phyloP scores from a whole-genome alignment of 2,888 invertebrate genomes.

The Quadroppia sp. region DNA sequence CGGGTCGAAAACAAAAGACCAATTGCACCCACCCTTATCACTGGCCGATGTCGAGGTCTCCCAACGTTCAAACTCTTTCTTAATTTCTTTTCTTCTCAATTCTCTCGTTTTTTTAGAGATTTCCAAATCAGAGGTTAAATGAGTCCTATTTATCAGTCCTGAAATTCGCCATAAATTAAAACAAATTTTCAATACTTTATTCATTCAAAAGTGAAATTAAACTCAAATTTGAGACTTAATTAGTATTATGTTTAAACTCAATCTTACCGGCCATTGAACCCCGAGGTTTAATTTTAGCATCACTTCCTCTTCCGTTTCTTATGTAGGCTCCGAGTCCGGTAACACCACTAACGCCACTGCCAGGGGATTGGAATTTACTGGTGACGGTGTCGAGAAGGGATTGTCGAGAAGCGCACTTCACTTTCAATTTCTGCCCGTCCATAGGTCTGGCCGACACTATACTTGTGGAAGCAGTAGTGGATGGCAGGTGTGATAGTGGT shows the following conservation, averaged over 20 bases:
- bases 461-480: slow-evolving; percentile 29
- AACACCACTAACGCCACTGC: slow-evolving; percentile 18
- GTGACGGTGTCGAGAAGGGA: slow-evolving; percentile 68
- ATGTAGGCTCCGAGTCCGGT: slow-evolving; percentile 24
- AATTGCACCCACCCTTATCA: slow-evolving; percentile 67
- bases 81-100: slow-evolving; percentile 54
- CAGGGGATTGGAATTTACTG: slow-evolving; percentile 60
- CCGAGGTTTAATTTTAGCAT: slow-evolving; percentile 54
- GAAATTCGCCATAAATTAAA: neutral
- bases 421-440: slow-evolving; percentile 49
- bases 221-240: neutral
- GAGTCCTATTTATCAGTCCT: slow-evolving; percentile 61
- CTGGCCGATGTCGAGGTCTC: slow-evolving; percentile 54
- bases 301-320: slow-evolving; percentile 37
- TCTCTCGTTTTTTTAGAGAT: slow-evolving; percentile 61
- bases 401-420: slow-evolving; percentile 61
- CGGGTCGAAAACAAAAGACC: slow-evolving; percentile 98
- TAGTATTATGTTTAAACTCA: neutral
- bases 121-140: slow-evolving; percentile 68
- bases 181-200: neutral
- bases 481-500: slow-evolving; percentile 26
- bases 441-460: slow-evolving; percentile 22
- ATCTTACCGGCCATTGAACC: slow-evolving; percentile 62
- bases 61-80: slow-evolving; percentile 53
- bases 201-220: too few species aligned